These are phyloP conservation scores for Zeus faber DNA, from an alignment of 2,113 vertebrate genomes.

Conservation along the genomic window DNA sequence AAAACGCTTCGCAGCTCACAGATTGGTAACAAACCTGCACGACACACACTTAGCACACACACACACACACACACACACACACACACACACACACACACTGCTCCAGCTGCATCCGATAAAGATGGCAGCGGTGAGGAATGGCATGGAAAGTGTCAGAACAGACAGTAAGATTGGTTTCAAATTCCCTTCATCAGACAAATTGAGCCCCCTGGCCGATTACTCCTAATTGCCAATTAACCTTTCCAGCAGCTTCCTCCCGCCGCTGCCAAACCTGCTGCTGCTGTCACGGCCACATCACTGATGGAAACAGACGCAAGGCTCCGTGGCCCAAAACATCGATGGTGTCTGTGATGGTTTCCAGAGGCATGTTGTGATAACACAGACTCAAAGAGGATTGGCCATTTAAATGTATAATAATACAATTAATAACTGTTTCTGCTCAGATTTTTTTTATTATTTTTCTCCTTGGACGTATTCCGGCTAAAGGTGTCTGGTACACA, in stretches of 20 bases:
- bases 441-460: too few species aligned
- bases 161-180: constrained; percentile 64
- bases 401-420: too few species aligned
- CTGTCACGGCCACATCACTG: constrained; percentile 53
- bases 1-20: too few species aligned
- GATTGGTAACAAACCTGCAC: too few species aligned
- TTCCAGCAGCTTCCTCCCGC: constrained; percentile 41
- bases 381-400: too few species aligned
- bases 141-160: constrained; percentile 53
- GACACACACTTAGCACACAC: too few species aligned
- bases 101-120: constrained; percentile 36
- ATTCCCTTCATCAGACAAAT: constrained; percentile 72
- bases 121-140: constrained; percentile 47
- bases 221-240: constrained; percentile 77
- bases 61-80: too few species aligned
- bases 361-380: too few species aligned
- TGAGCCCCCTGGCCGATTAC: constrained; percentile 74
- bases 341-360: too few species aligned
- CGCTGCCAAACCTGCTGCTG: constrained; percentile 67
- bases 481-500: too few species aligned
- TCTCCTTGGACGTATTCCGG: too few species aligned
- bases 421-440: too few species aligned
- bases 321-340: constrained; percentile 23
- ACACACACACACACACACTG: constrained; percentile 5
- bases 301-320: constrained; percentile 68